phyloP scores from a whole-genome alignment of 2,797 vertebrate genomes.

The Lemur catta region DNA sequence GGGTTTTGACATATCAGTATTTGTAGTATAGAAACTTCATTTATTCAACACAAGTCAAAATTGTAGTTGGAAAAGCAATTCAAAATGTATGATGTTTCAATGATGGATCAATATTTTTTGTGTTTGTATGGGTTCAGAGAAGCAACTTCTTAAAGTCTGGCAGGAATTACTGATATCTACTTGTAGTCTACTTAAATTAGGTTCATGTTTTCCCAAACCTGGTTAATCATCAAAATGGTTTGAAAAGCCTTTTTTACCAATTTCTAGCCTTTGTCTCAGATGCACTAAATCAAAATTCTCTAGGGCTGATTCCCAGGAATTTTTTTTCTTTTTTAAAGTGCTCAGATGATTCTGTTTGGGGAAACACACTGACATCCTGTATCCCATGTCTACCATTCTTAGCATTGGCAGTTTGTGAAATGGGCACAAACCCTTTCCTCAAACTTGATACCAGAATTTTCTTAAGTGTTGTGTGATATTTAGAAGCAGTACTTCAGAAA shows the following conservation, averaged over 20 bases:
- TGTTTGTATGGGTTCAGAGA: background rate
- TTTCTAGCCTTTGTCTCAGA: background rate
- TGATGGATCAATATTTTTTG: background rate
- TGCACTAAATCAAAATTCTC: background rate
- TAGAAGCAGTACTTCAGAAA: slow-evolving; percentile 8
- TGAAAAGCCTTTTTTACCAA: background rate
- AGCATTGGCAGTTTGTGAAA: slow-evolving; percentile 29
- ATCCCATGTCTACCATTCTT: background rate
- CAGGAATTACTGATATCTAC: background rate
- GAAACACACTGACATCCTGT: background rate
- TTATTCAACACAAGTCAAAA: slow-evolving; percentile 1
- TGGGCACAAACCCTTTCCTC: background rate
- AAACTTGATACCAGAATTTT: slow-evolving; percentile 1
- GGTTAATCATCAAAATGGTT: background rate
- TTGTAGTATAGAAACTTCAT: background rate
- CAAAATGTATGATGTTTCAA: background rate
- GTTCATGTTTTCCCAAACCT: background rate
- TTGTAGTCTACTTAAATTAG: background rate
- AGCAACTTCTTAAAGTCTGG: background rate
- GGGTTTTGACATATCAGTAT: background rate
- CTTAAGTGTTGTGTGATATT: background rate
- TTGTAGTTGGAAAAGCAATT: background rate
- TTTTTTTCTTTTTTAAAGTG: background rate
- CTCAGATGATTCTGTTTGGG: background rate
- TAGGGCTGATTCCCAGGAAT: background rate